Base-by-base conservation (phyloP, 2,888 invertebrate genomes). In the Trachelus iudaicus region DNA sequence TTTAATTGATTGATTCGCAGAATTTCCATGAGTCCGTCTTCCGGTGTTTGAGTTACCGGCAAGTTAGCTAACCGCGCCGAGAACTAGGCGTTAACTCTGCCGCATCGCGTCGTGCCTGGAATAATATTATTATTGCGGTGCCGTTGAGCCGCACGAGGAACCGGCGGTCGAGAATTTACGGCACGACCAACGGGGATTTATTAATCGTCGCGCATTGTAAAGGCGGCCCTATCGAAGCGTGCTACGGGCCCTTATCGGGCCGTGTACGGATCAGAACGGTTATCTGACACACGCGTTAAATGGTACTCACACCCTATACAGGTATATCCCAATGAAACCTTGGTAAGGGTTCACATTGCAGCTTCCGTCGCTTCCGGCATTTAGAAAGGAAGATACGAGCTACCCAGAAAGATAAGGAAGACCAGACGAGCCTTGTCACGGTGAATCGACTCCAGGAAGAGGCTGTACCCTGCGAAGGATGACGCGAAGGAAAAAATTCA, bases 101-200 rank as follows among this genome's bases (percentile, higher is more conserved):
- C 56, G 56, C 56, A 23, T 56, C 56, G 56, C 56, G 56, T 56
- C 56, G 56, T 56, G 56, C 23, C 56, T 56, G 56, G 56, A 56
- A 56, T 56, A 56, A 56, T 56, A 56, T 56, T 56, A 56, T 56
- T 56, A 56, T 56, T 56, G 56, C 56, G 23, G 23, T 9, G 56
- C 2, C 56, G 56, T 56, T 9, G 23, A 56, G 56, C 31, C 3
- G 71, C 31, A 12, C 69, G 12, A 31, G 71, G 71, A 56, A 23
- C 56, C 23, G 23, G 56, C 56, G 9, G 23, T 9, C 23, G 23
- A 56, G 56, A 71, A 71, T 71, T 71, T 71, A 71, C 71, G 71
- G 71, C 71, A 34, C 78, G 76, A 75, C 78, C 69, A 35, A 37
- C 69, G 56, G 56, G 79, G 81, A 83, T 85, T 83, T 86, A 85